These are phyloP conservation scores for Chondrosia reniformis DNA, from an alignment of 37 sponge, comb jelly and placozoan species.

Conservation along the genomic window DNA sequence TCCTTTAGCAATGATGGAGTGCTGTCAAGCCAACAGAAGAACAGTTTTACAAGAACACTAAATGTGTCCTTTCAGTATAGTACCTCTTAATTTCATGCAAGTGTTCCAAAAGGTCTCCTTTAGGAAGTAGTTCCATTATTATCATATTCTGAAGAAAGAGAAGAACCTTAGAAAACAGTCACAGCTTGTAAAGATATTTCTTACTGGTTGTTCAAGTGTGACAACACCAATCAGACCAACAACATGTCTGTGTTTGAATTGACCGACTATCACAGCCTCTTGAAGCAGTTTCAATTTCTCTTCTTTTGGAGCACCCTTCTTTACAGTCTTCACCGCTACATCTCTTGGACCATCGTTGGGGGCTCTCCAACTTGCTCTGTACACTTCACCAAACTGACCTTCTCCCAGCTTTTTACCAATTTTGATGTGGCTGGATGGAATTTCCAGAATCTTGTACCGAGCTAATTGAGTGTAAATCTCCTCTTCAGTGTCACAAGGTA, in stretches of 20 bases:
- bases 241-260: conserved; percentile 9
- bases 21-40: neutral
- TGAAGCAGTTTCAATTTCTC: neutral
- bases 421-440: neutral
- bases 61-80: too few species aligned
- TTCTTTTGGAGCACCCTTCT: neutral
- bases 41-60: neutral
- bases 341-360: neutral
- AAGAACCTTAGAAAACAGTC: neutral
- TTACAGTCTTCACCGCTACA: conserved; percentile 4
- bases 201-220: neutral
- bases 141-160: conserved; percentile 3
- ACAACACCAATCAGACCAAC: neutral
- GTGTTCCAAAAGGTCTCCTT: neutral
- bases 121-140: neutral
- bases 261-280: neutral
- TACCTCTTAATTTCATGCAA: neutral
- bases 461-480: neutral
- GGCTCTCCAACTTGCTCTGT: neutral
- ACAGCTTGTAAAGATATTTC: neutral
- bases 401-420: neutral
- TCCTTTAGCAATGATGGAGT: neutral
- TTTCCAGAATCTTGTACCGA: neutral
- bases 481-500: neutral
- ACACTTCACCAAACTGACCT: conserved; percentile 2